These are phyloP conservation scores for Rhabdornis inornatus DNA, from an alignment of 2,113 vertebrate species.

Conservation along the genomic window DNA sequence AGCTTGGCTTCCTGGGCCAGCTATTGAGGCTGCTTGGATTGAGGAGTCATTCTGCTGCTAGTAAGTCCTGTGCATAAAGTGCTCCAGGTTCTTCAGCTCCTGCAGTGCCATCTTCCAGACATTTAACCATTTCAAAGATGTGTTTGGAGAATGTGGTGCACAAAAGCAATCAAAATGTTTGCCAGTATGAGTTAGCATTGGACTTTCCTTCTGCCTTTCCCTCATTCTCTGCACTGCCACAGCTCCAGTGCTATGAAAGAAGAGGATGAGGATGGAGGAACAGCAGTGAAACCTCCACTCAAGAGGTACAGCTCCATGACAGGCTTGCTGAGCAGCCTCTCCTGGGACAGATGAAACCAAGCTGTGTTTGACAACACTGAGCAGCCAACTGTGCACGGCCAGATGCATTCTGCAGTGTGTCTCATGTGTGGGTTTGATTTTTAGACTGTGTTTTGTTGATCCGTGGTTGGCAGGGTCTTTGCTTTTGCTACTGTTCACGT, in stretches of 20 bases:
- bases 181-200: background rate
- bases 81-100: background rate
- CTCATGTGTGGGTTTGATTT: background rate
- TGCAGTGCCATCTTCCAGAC: background rate
- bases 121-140: background rate
- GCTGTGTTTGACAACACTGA: background rate
- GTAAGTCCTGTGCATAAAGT: background rate
- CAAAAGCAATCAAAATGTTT: background rate
- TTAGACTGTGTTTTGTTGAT: background rate
- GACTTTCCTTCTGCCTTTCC: background rate
- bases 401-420: background rate
- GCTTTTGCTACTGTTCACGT: background rate
- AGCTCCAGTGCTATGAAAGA: background rate
- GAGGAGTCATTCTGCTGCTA: background rate
- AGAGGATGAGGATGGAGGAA: background rate
- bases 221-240: background rate
- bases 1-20: background rate
- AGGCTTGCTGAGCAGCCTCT: background rate
- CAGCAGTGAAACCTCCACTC: background rate
- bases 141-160: background rate
- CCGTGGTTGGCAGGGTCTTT: background rate
- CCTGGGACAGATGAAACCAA: background rate
- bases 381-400: background rate
- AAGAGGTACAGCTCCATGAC: background rate
- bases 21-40: background rate